Evolutionary conservation across 2,888 invertebrate genomes (phyloP), one percentile per base, ranked within the genome.

Genomic region (Dascillus cervinus): DNA sequence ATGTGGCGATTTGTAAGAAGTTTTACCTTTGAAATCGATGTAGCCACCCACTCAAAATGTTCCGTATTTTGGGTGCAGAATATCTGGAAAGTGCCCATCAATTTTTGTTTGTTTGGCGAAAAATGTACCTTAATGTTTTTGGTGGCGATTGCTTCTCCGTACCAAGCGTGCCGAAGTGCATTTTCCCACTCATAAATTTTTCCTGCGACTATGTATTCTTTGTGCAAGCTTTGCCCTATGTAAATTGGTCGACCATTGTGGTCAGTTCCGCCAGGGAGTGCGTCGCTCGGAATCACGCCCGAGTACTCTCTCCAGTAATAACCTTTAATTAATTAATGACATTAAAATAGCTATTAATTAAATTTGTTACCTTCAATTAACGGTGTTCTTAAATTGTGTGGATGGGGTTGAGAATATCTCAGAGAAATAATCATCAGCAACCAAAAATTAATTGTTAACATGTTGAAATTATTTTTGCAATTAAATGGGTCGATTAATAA

Each of bases 221-320:
- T 13, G 11, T 13, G 27, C 10, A 23, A 24, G 3, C 13, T 27
- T 26, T 34, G 34, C 4, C 34, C 34, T n/a, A 29, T 34, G 13
- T 34, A 34, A 5, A 29, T 34, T 15, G 34, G 29, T 11, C 10
- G 20, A 9, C 25, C 29, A 6, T 13, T 29, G 2, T 6, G 11
- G 12, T 34, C 29, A 13, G 21, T 8, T 11, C 34, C 34, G 3
- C 29, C 34, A 11, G 8, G 3, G 4, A 34, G 9, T 3, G 29
- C 34, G 11, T 34, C 29, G n/a, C 4, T 3, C 6, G 29, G 34
- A n/a, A 26, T 26, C n/a, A 26, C 11, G 4, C 29, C 29, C 8
- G 15, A 14, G 13, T 22, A 35, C 9, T 35, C 35, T 26, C 30
- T 19, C 35, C 35, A 35, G 15, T 22, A 35, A 17, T 35, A 35